Percentiles rank a stretch among this genome's conserved stretches.
Conservation (phyloP, 2,797 vertebrate species). For the Tauraco hartlaubi region DNA sequence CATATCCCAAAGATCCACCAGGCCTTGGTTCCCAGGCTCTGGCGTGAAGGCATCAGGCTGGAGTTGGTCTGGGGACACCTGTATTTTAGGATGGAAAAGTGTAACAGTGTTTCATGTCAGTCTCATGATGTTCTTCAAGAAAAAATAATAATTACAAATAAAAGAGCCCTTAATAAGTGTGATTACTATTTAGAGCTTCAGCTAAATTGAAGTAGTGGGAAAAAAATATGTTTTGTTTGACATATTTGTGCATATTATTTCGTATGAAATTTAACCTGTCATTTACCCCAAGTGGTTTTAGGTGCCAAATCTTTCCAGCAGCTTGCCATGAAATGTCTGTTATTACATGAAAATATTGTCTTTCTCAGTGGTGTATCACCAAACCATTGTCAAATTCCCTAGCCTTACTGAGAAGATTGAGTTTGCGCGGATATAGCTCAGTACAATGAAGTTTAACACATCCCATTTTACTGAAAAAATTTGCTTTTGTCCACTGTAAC, state of each 20-base stretch:
- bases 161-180: neutral
- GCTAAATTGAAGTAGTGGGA: neutral
- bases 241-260: neutral
- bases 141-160: neutral
- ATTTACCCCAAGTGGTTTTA: neutral
- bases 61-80: neutral
- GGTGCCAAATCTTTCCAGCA: neutral
- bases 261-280: neutral
- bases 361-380: neutral
- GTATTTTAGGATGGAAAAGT: neutral
- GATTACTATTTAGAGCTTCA: neutral
- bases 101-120: neutral
- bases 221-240: neutral
- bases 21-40: neutral
- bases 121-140: neutral
- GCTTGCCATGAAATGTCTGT: neutral
- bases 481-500: neutral
- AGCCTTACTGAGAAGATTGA: neutral
- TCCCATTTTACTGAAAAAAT: neutral
- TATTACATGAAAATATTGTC: neutral
- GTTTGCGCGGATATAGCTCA: neutral
- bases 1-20: neutral
- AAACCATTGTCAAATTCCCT: neutral
- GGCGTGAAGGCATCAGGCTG: neutral
- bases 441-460: neutral